Base-by-base conservation (phyloP, 2,113 vertebrate genomes). In the Etheostoma cragini region DNA sequence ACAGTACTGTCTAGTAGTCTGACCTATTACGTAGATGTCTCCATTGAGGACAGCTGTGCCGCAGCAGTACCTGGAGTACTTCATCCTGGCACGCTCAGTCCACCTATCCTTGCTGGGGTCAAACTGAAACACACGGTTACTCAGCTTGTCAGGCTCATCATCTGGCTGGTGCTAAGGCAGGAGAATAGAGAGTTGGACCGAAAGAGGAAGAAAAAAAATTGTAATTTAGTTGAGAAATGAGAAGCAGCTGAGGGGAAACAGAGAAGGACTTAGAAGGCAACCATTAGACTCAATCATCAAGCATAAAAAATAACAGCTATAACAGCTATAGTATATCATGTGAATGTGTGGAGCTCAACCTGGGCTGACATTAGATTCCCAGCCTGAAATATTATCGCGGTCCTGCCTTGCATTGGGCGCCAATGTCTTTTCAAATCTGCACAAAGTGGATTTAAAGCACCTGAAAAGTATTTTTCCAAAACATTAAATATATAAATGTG, bases 21-120 rank as follows among this genome's bases (percentile, higher is more conserved):
- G 91, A 98, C 97, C 97, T 90, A 98, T 64, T 72, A 97, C 92
- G 89, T 97, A 98, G 92, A 98, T 97, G 93, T 98, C 97, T 0
- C 94, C 91, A 64, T 93, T 96, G 90, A 97, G 93, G 11, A 96
- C 94, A 0, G 96, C 96, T 0, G 94, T 80, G 46, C 97, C 96
- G 90, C 97, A 97, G 82, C 97, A 96, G 90, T 98, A 97, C 89
- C 96, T 96, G 30, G 97, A 96, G 92, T 95, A 96, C 79, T 94
- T 96, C 97, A 97, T 98, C 24, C 96, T 94, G 0, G 95, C 84
- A 4, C 95, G 79, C 72, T 96, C 95, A 0, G 47, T 88, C 97
- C 97, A 98, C 62, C 92, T 93, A 91, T 98, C 97, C 89, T 88
- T 95, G 81, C 91, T 79, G 0, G 97, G 96, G 89, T 98, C 95